Percentiles rank a stretch among this genome's conserved stretches.
Conservation (phyloP, 2,797 vertebrate species). For the Gobio occitaniae region DNA sequence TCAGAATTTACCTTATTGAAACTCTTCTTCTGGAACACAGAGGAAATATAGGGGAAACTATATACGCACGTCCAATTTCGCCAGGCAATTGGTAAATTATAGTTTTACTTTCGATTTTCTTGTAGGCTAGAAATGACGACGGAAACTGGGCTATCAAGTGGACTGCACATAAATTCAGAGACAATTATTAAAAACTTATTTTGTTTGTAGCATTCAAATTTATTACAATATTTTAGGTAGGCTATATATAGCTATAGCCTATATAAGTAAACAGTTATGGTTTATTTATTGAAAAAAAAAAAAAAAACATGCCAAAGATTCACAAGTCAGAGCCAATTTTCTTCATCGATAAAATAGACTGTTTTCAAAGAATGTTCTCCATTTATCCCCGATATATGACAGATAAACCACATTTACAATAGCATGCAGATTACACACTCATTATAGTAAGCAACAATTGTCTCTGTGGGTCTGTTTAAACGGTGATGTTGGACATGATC, state of each 20-base stretch:
- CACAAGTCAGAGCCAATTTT: background rate
- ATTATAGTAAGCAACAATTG: background rate
- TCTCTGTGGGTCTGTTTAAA: background rate
- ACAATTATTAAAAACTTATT: background rate
- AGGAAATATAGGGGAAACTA: background rate
- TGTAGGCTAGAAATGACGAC: background rate
- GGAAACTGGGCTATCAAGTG: background rate
- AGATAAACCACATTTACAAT: background rate
- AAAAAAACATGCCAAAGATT: background rate
- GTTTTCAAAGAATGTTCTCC: background rate
- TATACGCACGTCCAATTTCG: background rate
- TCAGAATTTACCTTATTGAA: background rate
- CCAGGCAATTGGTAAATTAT: background rate
- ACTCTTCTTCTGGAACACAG: background rate
- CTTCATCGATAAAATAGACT: background rate
- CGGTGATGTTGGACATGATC: background rate
- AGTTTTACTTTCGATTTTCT: constrained; percentile 21
- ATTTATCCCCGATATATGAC: background rate
- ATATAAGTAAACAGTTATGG: background rate
- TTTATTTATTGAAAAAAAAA: background rate
- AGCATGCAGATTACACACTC: background rate
- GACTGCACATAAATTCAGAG: background rate
- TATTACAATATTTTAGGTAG: background rate
- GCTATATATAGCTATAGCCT: too few species aligned
- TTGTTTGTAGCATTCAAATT: background rate